phyloP scores from a whole-genome alignment of 2,888 invertebrate species.

The Coronaproctus castanopsis region DNA sequence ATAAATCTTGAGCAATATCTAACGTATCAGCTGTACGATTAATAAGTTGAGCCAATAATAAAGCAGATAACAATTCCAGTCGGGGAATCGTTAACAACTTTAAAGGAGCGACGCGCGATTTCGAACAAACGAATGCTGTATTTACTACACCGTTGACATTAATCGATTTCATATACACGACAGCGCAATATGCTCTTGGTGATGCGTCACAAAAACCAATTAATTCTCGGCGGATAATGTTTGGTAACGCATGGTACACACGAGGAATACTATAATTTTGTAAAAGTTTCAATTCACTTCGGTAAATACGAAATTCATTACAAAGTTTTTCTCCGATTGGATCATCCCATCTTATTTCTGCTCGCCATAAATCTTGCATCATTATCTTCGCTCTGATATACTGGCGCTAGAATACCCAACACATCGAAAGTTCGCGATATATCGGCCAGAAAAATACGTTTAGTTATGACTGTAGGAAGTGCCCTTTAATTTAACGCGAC shows the following conservation, averaged over 20 bases:
- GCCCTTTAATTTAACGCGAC: too few relatives aligned
- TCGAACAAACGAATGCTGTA: constrained; percentile 38
- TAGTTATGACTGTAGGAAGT: background rate
- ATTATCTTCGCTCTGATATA: constrained; percentile 6
- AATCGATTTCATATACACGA: constrained; percentile 13
- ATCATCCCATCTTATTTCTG: background rate
- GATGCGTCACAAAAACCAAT: constrained; percentile 17
- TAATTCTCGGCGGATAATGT: background rate
- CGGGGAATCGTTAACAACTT: constrained; percentile 13
- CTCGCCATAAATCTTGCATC: constrained; percentile 1
- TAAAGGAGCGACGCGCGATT: constrained; percentile 14
- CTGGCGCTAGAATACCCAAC: constrained; percentile 2
- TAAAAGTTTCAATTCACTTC: constrained; percentile 1
- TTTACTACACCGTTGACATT: constrained; percentile 13
- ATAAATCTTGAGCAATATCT: background rate
- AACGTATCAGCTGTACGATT: constrained; percentile 1
- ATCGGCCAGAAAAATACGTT: background rate
- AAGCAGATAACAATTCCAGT: constrained; percentile 14
- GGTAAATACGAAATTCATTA: background rate
- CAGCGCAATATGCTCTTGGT: constrained; percentile 12
- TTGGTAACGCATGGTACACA: background rate
- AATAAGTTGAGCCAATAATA: constrained; percentile 13
- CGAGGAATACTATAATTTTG: constrained; percentile 5
- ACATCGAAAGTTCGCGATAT: constrained; percentile 7
- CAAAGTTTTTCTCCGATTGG: background rate